Conservation (phyloP, 2,888 invertebrate genomes). For the Dichetophora obliterata region DNA sequence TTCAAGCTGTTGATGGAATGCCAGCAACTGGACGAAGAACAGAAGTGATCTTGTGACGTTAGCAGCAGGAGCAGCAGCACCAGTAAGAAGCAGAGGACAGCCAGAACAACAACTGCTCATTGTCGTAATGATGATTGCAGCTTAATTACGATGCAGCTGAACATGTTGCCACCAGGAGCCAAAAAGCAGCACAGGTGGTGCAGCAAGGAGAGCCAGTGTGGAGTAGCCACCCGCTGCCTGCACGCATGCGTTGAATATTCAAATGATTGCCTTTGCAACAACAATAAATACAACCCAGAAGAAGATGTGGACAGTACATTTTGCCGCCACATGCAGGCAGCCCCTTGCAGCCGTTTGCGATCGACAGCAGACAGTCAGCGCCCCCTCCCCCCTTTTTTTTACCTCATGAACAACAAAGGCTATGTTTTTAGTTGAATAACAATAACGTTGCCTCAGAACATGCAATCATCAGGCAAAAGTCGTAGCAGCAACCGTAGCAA, state of each 20-base stretch:
- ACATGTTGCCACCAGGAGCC: conserved; percentile 45
- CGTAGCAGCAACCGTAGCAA: not conserved
- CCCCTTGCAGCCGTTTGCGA: not conserved
- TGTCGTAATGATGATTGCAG: conserved; percentile 68
- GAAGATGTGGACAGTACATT: too few species aligned
- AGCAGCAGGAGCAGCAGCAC: not conserved
- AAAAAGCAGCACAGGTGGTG: conserved; percentile 12
- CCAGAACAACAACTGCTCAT: conserved; percentile 46
- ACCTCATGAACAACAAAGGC: not conserved
- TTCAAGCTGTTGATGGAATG: conserved; percentile 35
- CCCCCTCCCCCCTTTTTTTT: not conserved
- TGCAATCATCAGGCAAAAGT: too few species aligned
- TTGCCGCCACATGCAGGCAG: not conserved
- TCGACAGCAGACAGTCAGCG: not conserved
- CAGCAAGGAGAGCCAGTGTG: not conserved
- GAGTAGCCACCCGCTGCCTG: conserved; percentile 2
- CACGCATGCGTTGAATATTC: conserved; percentile 6
- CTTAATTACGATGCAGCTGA: conserved; percentile 65
- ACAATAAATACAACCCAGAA: too few species aligned
- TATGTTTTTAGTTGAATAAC: not conserved
- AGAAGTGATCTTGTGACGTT: conserved; percentile 29
- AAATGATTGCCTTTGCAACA: not conserved
- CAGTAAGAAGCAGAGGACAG: conserved; percentile 8
- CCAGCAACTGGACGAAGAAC: conserved; percentile 32
- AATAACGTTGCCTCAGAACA: conserved; percentile 55